phyloP scores from a whole-genome alignment of 2,888 invertebrate genomes.

The Aphodius sticticus region DNA sequence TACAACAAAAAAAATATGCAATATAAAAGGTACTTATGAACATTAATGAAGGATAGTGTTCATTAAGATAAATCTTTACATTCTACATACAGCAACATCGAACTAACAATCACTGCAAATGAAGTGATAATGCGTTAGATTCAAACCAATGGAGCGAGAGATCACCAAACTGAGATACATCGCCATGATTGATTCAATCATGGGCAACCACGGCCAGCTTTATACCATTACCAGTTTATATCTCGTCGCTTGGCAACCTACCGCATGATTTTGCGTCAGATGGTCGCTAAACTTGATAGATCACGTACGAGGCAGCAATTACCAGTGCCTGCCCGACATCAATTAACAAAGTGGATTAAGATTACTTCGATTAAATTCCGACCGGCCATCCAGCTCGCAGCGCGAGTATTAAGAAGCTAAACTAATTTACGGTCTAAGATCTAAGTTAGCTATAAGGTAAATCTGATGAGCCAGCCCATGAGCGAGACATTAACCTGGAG shows the following conservation, averaged over 20 bases:
- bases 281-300: not conserved
- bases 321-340: slow-evolving; percentile 13
- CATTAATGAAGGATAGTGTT: no score
- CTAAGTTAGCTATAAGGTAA: not conserved
- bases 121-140: not conserved
- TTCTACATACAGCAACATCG: no score
- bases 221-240: not conserved
- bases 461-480: not conserved
- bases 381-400: not conserved
- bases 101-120: no score
- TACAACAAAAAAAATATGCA: no score
- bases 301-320: slow-evolving; percentile 12
- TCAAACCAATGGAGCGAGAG: not conserved
- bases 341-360: slow-evolving; percentile 24
- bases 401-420: not conserved
- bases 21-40: no score
- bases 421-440: not conserved
- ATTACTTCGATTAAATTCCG: slow-evolving; percentile 21
- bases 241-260: not conserved
- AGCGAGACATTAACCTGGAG: not conserved
- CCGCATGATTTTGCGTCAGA: not conserved
- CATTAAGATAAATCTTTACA: no score
- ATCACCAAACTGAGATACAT: not conserved
- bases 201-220: not conserved
- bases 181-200: not conserved